Evolutionary conservation across 2,797 vertebrate species (phyloP), one percentile per base, ranked within the genome.

Genomic region (Capromys pilorides): DNA sequence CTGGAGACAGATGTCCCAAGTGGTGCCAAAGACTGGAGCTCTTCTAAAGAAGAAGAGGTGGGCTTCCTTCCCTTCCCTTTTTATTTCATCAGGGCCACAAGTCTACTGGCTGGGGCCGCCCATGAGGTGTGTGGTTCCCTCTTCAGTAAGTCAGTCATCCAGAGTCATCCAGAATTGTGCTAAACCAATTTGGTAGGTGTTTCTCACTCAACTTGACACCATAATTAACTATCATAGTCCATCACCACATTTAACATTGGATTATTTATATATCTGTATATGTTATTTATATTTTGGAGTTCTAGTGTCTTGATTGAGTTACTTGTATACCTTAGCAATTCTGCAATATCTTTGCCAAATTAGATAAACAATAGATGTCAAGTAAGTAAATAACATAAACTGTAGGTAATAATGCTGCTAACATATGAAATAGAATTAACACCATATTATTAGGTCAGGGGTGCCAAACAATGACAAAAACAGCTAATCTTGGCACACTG

Each of bases 241-340:
- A 31, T 86, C n/a, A n/a, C 6, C 51, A 82, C 18, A 67, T 75
- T 87, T 80, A 85, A 77, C 73, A 39, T 22, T 69, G 14, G 36
- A 26, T 26, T 66, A 45, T 81, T 18, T 84, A 59, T 33, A 11
- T 39, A 41, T 78, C 87, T 80, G 21, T 19, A 85, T 5, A 1
- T 57, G n/a, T 75, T 62, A n/a, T 90, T 90, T 21, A 18, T 33
- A 12, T 78, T 9, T 78, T 71, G 41, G 24, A 75, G 67, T 84
- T 75, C 39, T 33, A 71, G 10, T 73, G 8, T 59, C 33, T 22
- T 79, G 1, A 88, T 31, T 83, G 1, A 86, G 11, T 75, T 83
- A 24, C 14, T 67, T 69, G 88, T 75, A 62, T 85, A 49, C 26
- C 2, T 80, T 94, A n/a, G 21, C 21, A 90, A 73, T 51, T 89